phyloP scores from a whole-genome alignment of 2,888 invertebrate species.

The Lissonota sp. region DNA sequence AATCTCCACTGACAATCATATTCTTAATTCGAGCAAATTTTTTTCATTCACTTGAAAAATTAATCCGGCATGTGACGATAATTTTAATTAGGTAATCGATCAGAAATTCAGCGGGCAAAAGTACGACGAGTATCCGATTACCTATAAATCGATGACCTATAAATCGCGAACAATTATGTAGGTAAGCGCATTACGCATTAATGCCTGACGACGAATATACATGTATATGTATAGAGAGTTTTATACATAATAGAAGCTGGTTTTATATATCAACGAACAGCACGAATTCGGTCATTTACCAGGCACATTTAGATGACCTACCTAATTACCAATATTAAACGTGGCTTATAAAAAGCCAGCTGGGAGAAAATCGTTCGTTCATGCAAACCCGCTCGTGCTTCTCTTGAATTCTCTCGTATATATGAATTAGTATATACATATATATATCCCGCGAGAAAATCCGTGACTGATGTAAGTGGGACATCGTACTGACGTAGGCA shows the following conservation, averaged over 20 bases:
- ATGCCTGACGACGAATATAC: neutral
- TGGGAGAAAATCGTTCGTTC: constrained; percentile 51
- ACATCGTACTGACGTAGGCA: constrained; percentile 77
- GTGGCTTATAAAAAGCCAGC: constrained; percentile 64
- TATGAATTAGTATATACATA: constrained; percentile 19
- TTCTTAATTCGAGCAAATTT: too few species aligned
- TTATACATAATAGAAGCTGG: constrained; percentile 7
- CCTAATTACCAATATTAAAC: constrained; percentile 72
- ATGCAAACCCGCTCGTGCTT: constrained; percentile 8
- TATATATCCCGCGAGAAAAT: constrained; percentile 70
- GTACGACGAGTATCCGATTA: neutral
- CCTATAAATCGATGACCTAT: constrained; percentile 53
- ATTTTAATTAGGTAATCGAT: too few species aligned
- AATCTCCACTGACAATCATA: too few species aligned
- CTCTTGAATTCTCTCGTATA: constrained; percentile 9
- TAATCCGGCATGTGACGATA: too few species aligned
- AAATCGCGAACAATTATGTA: constrained; percentile 28
- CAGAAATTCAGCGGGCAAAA: too few species aligned
- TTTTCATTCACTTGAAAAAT: too few species aligned
- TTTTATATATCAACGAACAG: constrained; percentile 45
- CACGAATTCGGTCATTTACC: constrained; percentile 56
- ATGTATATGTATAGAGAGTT: neutral
- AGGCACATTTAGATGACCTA: constrained; percentile 68
- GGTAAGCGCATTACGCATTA: constrained; percentile 14
- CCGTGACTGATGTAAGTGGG: constrained; percentile 79